A percentile compares a stretch with the other conserved stretches of the same genome.
Conservation (phyloP, 2,113 vertebrate species). For the Thermophis baileyi region DNA sequence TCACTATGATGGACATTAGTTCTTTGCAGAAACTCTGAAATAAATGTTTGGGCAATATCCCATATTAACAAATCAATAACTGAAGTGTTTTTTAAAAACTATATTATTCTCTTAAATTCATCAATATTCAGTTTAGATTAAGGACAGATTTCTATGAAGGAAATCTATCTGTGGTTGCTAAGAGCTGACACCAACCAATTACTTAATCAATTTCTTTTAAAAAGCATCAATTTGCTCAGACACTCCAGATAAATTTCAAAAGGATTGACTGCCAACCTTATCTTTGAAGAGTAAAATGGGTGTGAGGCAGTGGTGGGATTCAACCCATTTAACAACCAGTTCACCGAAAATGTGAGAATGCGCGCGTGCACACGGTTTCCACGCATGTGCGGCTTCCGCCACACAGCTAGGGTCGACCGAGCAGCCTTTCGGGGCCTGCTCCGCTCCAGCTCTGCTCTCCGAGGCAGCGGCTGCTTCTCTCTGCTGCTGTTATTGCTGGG, state of each 20-base stretch:
- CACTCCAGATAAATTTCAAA: not conserved
- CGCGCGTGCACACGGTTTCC: too few relatives aligned
- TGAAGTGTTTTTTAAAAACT: not conserved
- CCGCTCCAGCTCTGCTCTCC: too few relatives aligned
- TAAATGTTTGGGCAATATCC: not conserved
- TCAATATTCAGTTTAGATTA: not conserved
- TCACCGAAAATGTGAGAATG: too few relatives aligned
- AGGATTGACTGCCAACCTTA: not conserved
- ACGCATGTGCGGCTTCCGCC: too few relatives aligned
- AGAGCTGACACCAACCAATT: not conserved
- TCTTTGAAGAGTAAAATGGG: not conserved
- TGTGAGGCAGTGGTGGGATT: too few relatives aligned
- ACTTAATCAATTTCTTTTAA: not conserved
- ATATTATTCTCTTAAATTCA: not conserved
- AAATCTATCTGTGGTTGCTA: not conserved
- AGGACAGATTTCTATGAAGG: not conserved
- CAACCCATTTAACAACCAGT: too few relatives aligned
- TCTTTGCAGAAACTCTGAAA: not conserved
- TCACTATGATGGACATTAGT: not conserved
- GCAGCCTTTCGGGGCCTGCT: too few relatives aligned
- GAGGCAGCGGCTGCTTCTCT: too few relatives aligned
- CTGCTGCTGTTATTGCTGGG: too few relatives aligned
- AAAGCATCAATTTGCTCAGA: not conserved
- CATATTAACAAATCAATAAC: not conserved
- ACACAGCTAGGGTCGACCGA: too few relatives aligned